Conservation (phyloP, 2,888 invertebrate genomes). For the Polia nebulosa region DNA sequence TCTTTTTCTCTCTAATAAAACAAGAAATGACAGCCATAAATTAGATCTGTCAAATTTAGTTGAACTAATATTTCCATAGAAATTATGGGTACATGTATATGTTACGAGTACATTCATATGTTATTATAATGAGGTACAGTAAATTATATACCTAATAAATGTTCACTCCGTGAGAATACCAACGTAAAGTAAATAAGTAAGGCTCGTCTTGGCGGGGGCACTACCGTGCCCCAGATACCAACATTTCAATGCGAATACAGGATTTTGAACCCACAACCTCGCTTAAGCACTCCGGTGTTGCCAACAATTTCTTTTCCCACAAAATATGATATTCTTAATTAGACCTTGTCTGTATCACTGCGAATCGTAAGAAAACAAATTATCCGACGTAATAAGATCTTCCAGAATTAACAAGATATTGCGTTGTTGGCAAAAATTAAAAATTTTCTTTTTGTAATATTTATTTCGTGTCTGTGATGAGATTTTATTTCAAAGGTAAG, state of each 20-base stretch:
- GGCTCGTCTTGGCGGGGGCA: no score
- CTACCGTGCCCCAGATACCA: no score
- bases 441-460: constrained; percentile 8
- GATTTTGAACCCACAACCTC: constrained; percentile 1
- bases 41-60: no score
- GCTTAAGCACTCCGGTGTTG: neutral
- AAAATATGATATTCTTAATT: constrained; percentile 58
- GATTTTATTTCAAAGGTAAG: constrained; percentile 17
- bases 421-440: constrained; percentile 11
- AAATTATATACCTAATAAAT: no score
- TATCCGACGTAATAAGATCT: constrained; percentile 50
- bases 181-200: no score
- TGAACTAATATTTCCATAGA: no score
- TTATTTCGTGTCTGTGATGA: constrained; percentile 23
- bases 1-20: no score
- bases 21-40: no score
- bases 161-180: no score
- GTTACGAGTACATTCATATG: no score
- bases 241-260: constrained; percentile 6
- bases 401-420: constrained; percentile 37
- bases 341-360: constrained; percentile 43
- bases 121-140: no score
- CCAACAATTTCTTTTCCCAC: constrained; percentile 22
- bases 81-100: no score
- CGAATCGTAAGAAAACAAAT: constrained; percentile 50